phyloP scores from a whole-genome alignment of 2,113 vertebrate genomes.

The Noturus placidus region DNA sequence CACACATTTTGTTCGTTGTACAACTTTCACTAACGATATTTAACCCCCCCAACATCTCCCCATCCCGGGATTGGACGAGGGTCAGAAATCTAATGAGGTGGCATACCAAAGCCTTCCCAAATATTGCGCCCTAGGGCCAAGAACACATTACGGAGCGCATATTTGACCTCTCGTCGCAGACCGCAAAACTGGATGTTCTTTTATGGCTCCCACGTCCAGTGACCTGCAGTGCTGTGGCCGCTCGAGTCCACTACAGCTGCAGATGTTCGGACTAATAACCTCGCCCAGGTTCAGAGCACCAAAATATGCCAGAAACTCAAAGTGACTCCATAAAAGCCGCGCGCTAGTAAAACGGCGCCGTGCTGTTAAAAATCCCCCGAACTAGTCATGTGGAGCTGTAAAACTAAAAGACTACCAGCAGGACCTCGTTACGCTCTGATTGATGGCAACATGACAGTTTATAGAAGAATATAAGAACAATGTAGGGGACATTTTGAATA shows the following conservation, averaged over 20 bases:
- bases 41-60: neutral
- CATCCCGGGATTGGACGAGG: no score
- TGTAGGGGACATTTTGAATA: constrained; percentile 42
- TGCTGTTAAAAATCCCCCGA: constrained; percentile 60
- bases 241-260: constrained; percentile 41
- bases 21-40: neutral
- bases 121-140: neutral
- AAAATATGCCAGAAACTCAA: constrained; percentile 73
- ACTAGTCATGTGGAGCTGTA: constrained; percentile 59
- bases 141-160: constrained; percentile 3
- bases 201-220: constrained; percentile 22
- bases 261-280: constrained; percentile 65
- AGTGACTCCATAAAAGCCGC: constrained; percentile 65
- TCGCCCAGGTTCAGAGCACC: constrained; percentile 50
- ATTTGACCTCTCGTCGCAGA: constrained; percentile 18
- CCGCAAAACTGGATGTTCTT: constrained; percentile 2
- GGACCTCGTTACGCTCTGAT: constrained; percentile 47
- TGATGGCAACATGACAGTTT: constrained; percentile 57
- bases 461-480: constrained; percentile 33
- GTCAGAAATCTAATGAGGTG: neutral
- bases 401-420: constrained; percentile 66
- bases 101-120: constrained; percentile 16
- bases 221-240: constrained; percentile 15
- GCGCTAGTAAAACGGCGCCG: constrained; percentile 60
- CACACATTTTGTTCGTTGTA: neutral